Evolutionary conservation across 2,797 vertebrate species (phyloP), one percentile per base, ranked within the genome.

Genomic region (Dendrocincla tyrannina): DNA sequence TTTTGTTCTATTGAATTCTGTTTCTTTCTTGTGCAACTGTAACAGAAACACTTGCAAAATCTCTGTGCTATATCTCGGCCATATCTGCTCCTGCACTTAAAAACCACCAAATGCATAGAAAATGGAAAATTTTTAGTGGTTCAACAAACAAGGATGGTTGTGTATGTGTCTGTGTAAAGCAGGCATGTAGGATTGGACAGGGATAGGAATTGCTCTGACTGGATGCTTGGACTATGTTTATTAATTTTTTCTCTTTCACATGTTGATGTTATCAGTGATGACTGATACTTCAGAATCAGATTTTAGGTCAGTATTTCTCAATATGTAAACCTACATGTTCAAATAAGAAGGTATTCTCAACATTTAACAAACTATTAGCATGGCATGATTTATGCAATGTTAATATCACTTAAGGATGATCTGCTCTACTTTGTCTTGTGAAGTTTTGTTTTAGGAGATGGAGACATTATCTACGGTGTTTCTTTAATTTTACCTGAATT

Each of bases 1-100:
- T 80, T 72, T 69, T 91, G 20, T 41, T 91, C 73, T 73, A 52
- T 66, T 28, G 50, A 58, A 62, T 66, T 91, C 66, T 72, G 25
- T 72, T 89, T 55, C 37, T 86, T 93, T 81, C 30, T 95, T 94
- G 42, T 88, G 85, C 69, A 96, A 64, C 42, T n/a, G 15, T 79
- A 78, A 69, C 14, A 88, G 83, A 72, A 86, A 78, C 44, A 66
- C 89, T 22, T 62, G 39, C 47, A 90, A 84, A 91, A 84, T 88
- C 53, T 73, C 42, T 62, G 24, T 6, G 2, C n/a, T 62, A 0
- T 64, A 16, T 88, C 69, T 88, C 30, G 47, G 13, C 37, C 5
- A 0, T 83, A 83, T 53, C 75, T 88, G 19, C 9, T 68, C 28
- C 66, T 58, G 33, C 14, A 7, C 42, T 83, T 68, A 35, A 11